Conservation (phyloP, 2,113 vertebrate species). For the Barnardius zonarius region DNA sequence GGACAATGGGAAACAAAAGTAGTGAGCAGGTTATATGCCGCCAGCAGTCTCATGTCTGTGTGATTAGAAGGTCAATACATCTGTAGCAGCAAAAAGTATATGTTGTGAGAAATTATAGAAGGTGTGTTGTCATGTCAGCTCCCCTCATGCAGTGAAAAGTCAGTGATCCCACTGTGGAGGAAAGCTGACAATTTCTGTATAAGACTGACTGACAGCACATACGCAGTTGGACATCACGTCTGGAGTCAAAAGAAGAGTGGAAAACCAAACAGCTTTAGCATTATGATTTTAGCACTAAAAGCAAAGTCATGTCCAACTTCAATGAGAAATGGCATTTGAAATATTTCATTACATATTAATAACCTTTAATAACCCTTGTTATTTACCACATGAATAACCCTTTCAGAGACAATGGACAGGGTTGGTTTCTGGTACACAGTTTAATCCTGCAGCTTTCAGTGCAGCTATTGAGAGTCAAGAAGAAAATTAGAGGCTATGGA, state of each 20-base stretch:
- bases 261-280: not conserved
- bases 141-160: conserved; percentile 39
- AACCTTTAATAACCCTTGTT: not conserved
- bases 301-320: not conserved
- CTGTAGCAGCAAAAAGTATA: not conserved
- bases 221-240: not conserved
- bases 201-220: conserved; percentile 56
- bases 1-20: not conserved
- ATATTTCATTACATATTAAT: not conserved
- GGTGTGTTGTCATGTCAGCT: conserved; percentile 1
- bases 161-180: conserved; percentile 3
- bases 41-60: not conserved
- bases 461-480: not conserved
- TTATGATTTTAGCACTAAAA: not conserved
- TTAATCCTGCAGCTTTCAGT: not conserved
- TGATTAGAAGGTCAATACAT: conserved; percentile 9
- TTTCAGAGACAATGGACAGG: not conserved
- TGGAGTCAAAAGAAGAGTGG: not conserved
- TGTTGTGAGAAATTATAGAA: conserved; percentile 25
- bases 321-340: not conserved
- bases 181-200: conserved; percentile 34
- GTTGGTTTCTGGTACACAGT: not conserved
- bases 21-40: not conserved
- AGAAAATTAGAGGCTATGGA: not conserved
- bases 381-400: not conserved